Evolutionary conservation across 2,888 invertebrate genomes (phyloP), one percentile per base, ranked within the genome.

Genomic region (Leucophenga maculata): DNA sequence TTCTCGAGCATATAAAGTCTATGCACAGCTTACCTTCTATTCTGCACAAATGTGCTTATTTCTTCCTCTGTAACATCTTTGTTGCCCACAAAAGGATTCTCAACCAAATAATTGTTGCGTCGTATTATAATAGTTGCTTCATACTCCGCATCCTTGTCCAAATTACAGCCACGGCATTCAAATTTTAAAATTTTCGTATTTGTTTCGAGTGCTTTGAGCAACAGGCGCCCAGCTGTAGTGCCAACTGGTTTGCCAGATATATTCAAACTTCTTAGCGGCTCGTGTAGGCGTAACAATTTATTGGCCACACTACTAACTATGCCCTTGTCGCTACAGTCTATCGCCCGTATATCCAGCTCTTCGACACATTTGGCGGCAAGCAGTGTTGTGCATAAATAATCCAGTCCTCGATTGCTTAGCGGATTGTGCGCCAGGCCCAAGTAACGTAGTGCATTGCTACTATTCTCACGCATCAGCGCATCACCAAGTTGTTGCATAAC

Each of bases 371-470:
- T 16, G 0, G 79, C 81, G 1, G 69, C 74, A 0, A 75, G 16
- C 6, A 75, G 16, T 6, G 60, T 26, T 0, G 59, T 59, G n/a
- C 70, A 54, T 0, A 87, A 65, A 1, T 31, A n/a, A 3, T 44
- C 52, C 0, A 87, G n/a, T 0, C 80, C 79, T 0, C 62, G 6
- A 3, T 78, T 72, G 1, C 46, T n/a, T 0, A 86, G 39, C 0
- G 77, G 79, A 70, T 87, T 87, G 59, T 84, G 76, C 0, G 80
- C 83, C 16, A 87, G 54, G 0, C 83, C 83, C 8, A 87, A 72
- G 60, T 83, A 84, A 46, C 72, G 69, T n/a, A 87, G 64, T 0
- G 71, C 22, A 0, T 70, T 26, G 4, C 26, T 74, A 0, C 67
- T 70, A 0, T 68, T 48, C 1, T 74, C 78, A 0, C 64, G 9